Percentiles rank a stretch among this genome's conserved stretches.
phyloP scores from a whole-genome alignment of 2,888 invertebrate genomes.

The Drosophila koepferae region DNA sequence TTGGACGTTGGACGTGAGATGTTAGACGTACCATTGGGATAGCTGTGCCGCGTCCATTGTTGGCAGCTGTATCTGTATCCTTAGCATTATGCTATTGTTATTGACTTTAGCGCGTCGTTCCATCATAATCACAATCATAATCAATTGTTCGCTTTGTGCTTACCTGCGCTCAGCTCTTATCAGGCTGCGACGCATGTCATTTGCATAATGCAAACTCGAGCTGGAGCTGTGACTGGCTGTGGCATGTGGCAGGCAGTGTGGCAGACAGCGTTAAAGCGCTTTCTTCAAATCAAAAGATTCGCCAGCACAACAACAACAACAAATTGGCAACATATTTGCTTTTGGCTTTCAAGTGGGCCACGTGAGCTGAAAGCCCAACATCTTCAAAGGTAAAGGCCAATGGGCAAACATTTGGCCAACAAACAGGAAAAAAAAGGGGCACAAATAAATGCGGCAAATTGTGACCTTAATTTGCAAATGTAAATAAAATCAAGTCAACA shows the following conservation, averaged over 20 bases:
- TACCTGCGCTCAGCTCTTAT: slow-evolving; percentile 67
- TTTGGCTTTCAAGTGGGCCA: slow-evolving; percentile 58
- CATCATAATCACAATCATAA: slow-evolving; percentile 82
- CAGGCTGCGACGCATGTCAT: slow-evolving; percentile 48
- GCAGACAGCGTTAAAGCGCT: slow-evolving; percentile 45
- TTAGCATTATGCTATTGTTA: slow-evolving; percentile 72
- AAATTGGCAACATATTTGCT: slow-evolving; percentile 79
- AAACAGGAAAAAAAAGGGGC: slow-evolving; percentile 35
- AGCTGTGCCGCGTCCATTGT: slow-evolving; percentile 40
- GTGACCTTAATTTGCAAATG: slow-evolving; percentile 84
- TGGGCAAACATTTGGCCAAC: slow-evolving; percentile 56
- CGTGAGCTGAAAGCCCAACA: slow-evolving; percentile 71
- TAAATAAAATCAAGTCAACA: slow-evolving; percentile 60
- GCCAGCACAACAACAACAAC: slow-evolving; percentile 51
- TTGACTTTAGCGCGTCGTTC: slow-evolving; percentile 76
- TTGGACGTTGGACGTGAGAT: slow-evolving; percentile 1
- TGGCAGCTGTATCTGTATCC: slow-evolving; percentile 50
- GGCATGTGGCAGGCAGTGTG: slow-evolving; percentile 20
- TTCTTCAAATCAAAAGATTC: slow-evolving; percentile 69
- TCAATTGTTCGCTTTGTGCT: slow-evolving; percentile 60
- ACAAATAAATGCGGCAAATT: slow-evolving; percentile 64
- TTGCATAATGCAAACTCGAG: slow-evolving; percentile 62
- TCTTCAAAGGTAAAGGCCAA: slow-evolving; percentile 79
- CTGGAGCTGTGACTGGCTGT: not conserved
- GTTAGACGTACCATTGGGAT: slow-evolving; percentile 32